Base-by-base conservation (phyloP, 2,888 invertebrate species). In the Lasioglossum pauxillum region DNA sequence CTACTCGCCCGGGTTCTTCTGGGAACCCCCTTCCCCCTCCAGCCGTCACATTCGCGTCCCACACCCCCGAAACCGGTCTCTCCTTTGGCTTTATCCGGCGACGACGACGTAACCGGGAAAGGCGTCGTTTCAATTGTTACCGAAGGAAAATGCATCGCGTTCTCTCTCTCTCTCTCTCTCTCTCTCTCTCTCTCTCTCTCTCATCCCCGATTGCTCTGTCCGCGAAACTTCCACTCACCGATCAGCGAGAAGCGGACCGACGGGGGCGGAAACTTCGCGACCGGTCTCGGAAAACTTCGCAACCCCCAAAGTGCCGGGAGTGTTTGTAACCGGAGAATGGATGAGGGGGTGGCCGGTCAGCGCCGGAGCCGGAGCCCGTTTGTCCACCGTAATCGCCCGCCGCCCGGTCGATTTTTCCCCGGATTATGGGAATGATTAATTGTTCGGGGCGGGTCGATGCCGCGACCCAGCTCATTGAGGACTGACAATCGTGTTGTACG, bases 71-170 rank as follows among this genome's bases (percentile, higher is more conserved):
- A 57, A 57, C n/a, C 12, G 57, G 12, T 57, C 12, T n/a, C n/a
- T n/a, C n/a, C 57, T n/a, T 57, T n/a, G 57, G 10, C n/a, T 57
- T 57, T 57, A 57, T 57, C n/a, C 57, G 53, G 53, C 53, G 57
- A 19, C 85, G 85, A 57, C 89, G 86, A 77, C 77, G 85, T 80
- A 78, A 83, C 31, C 83, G 83, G 74, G 76, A 85, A 86, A 79
- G 83, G 85, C 85, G 84, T 87, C 89, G 84, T 80, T 86, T 88
- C 90, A 91, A 93, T 93, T 92, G 92, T 93, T 93, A 91, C 89
- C 88, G 78, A 88, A 84, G 86, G 83, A 90, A 53, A 88, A 90
- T 87, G 91, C 88, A 86, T 88, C 82, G 83, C 85, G 60, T 84
- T 57, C 23, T 64, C 85, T 44, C 27, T 71, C 73, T 46, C 14